Evolutionary conservation across 2,888 invertebrate genomes (phyloP), one percentile per base, ranked within the genome.

Genomic region (Ptychoptera albimana): DNA sequence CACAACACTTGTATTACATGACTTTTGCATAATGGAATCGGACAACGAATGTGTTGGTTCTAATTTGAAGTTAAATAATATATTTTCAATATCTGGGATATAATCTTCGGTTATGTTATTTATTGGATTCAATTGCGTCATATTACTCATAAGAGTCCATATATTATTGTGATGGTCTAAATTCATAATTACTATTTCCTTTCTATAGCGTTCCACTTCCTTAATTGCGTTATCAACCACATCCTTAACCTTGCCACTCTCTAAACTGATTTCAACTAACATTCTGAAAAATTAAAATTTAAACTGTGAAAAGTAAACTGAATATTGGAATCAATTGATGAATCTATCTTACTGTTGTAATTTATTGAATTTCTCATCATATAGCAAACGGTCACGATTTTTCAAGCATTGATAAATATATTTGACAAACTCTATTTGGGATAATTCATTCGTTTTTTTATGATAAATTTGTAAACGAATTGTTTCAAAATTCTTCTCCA

Each of bases 231-330:
- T 64, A 8, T 51, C 54, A 16, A 70, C 64, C 41, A 68, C 62
- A 15, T 64, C 65, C 39, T 60, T 52, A 45, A 71, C 70, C 55
- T 67, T 70, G 2, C 58, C 53, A 49, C 69, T 64, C 50, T 71
- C 71, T 31, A 56, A 58, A 49, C 64, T 64, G 34, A 70, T 59
- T 52, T 69, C 68, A 50, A 64, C 60, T 2, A 70, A 57, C 51
- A 69, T 70, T 37, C 68, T 52, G 32, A 67, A 57, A 56, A 68
- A 68, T 14, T 63, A 15, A 7, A n/a, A n/a, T n/a, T n/a, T 15
- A 16, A 44, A 32, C n/a, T 13, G n/a, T 32, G 16, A 34, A 36
- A 5, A 12, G n/a, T 11, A 38, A 32, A 16, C 31, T 30, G 10
- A 8, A 35, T 4, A 40, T 40, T 40, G 39, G 31, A 13, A 40